phyloP scores from a whole-genome alignment of 2,888 invertebrate genomes.

The Dolichomitus sp. region DNA sequence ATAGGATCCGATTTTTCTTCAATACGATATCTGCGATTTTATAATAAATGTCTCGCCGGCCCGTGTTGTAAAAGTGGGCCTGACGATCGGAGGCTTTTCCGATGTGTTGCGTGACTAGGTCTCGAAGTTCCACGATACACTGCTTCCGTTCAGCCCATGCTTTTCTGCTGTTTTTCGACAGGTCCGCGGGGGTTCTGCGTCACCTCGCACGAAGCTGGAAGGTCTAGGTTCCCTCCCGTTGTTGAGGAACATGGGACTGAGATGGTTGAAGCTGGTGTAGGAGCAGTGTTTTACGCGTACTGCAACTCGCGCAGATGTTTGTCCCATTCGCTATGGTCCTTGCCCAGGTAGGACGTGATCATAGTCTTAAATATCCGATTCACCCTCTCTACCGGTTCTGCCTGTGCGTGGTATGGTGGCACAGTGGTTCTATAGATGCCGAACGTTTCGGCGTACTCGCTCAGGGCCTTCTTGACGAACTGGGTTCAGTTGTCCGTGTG shows the following conservation, averaged over 20 bases:
- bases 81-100: no score
- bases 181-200: neutral
- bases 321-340: slow-evolving; percentile 68
- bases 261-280: neutral
- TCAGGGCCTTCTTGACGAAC: slow-evolving; percentile 50
- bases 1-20: no score
- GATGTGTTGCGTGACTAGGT: no score
- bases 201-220: neutral
- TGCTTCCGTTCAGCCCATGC: no score
- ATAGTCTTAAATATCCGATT: slow-evolving; percentile 25
- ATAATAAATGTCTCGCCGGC: no score
- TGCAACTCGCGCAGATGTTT: slow-evolving; percentile 6
- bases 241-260: slow-evolving; percentile 29
- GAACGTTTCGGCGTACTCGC: slow-evolving; percentile 5
- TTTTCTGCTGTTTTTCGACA: no score
- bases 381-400: slow-evolving; percentile 15
- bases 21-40: no score
- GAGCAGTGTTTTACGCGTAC: slow-evolving; percentile 35
- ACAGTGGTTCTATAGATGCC: slow-evolving; percentile 1
- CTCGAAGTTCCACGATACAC: no score
- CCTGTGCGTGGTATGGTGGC: neutral
- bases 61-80: no score
- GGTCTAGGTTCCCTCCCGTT: slow-evolving; percentile 14
- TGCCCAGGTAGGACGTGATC: slow-evolving; percentile 48
- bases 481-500: slow-evolving; percentile 69